phyloP scores from a whole-genome alignment of 2,888 invertebrate species.

The Cylindroiulus punctatus region DNA sequence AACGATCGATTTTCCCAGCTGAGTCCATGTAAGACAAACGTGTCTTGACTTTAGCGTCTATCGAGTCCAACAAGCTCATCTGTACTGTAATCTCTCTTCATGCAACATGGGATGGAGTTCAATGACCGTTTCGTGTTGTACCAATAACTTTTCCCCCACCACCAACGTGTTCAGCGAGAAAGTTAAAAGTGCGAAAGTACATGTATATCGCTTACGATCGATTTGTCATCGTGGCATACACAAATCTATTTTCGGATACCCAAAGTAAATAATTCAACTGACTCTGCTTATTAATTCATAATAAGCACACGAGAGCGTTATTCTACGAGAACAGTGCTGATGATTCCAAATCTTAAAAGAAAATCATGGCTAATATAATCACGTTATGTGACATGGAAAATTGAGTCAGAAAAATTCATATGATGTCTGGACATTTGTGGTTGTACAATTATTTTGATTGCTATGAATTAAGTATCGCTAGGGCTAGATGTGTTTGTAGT shows the following conservation, averaged over 20 bases:
- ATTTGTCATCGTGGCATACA: background rate
- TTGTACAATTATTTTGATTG: no score
- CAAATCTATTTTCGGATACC: slow-evolving; percentile 22
- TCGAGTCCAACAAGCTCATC: background rate
- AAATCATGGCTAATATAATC: no score
- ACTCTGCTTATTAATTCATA: background rate
- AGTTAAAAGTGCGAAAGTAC: slow-evolving; percentile 42
- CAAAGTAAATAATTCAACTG: background rate
- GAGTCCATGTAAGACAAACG: background rate
- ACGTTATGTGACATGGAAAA: no score
- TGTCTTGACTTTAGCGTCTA: slow-evolving; percentile 6
- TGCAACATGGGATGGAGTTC: slow-evolving; percentile 28
- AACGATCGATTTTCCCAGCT: slow-evolving; percentile 8
- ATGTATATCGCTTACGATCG: background rate
- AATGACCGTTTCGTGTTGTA: slow-evolving; percentile 40
- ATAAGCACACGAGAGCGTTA: background rate
- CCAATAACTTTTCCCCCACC: slow-evolving; percentile 7
- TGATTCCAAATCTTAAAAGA: no score
- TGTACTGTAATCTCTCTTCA: background rate
- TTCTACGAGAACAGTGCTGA: no score
- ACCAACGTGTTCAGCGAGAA: background rate
- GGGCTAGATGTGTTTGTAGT: no score
- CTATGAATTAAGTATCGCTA: no score
- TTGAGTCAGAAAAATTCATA: no score
- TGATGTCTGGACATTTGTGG: no score